Conservation (phyloP, 92 coral and sea anemone genomes). For the Chrysogorgia sp. region DNA sequence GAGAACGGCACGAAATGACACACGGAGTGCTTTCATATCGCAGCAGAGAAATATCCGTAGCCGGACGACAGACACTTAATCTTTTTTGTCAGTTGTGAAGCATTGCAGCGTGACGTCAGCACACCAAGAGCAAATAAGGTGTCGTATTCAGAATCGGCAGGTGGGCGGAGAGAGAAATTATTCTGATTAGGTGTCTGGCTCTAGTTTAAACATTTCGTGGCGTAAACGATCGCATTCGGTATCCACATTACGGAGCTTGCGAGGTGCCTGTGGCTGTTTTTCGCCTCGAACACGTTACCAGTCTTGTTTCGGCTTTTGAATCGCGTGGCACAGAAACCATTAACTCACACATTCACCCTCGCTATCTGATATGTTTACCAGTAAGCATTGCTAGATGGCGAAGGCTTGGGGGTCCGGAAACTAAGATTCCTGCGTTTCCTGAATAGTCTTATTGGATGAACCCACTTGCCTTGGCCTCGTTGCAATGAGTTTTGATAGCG, state of each 20-base stretch:
- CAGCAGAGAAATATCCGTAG: not conserved
- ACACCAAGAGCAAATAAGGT: constrained; percentile 30
- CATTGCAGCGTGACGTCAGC: constrained; percentile 40
- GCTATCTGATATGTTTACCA: constrained; percentile 45
- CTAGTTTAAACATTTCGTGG: not conserved
- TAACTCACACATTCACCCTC: not conserved
- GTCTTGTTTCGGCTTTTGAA: not conserved
- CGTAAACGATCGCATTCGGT: constrained; percentile 27
- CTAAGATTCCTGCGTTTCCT: constrained; percentile 45
- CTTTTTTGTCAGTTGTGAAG: constrained; percentile 26
- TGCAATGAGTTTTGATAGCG: constrained; percentile 3
- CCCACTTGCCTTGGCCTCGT: constrained; percentile 40
- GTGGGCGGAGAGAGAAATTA: constrained; percentile 48
- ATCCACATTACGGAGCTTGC: constrained; percentile 1
- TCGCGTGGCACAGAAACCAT: not conserved
- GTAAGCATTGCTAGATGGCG: constrained; percentile 28
- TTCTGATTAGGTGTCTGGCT: constrained; percentile 47
- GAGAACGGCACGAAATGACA: not conserved
- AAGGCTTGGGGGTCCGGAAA: constrained; percentile 45
- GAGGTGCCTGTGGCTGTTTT: not conserved
- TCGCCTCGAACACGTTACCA: not conserved
- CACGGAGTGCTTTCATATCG: not conserved
- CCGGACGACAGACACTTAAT: constrained; percentile 33
- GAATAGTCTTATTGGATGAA: constrained; percentile 34
- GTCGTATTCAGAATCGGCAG: constrained; percentile 31